These are phyloP conservation scores for Thera obeliscata DNA, from an alignment of 2,888 invertebrate genomes.

Conservation along the genomic window DNA sequence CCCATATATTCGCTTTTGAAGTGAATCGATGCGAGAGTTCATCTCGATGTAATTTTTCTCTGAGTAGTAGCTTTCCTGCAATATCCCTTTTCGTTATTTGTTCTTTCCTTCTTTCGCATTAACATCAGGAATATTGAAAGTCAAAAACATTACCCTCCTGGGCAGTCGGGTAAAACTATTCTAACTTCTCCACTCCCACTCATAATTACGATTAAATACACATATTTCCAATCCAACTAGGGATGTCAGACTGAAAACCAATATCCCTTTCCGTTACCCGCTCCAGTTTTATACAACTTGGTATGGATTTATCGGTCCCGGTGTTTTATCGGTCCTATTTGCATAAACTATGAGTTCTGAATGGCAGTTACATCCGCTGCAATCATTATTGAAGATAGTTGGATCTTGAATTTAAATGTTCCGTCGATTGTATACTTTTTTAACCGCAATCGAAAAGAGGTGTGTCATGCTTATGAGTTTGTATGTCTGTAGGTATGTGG, in stretches of 20 bases:
- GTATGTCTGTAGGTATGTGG: no score
- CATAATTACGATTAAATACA: constrained; percentile 2
- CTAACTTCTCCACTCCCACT: not conserved
- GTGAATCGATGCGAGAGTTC: constrained; percentile 17
- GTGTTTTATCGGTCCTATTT: constrained; percentile 36
- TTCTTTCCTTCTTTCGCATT: constrained; percentile 4
- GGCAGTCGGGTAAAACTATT: not conserved
- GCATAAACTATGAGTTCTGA: constrained; percentile 32
- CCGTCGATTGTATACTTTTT: not conserved
- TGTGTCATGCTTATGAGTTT: no score
- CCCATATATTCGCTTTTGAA: constrained; percentile 15
- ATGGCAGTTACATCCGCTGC: constrained; percentile 25
- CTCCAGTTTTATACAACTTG: constrained; percentile 35
- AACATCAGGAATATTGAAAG: not conserved
- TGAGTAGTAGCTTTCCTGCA: constrained; percentile 11
- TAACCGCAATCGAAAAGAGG: no score
- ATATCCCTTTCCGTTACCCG: constrained; percentile 53
- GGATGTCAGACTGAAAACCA: constrained; percentile 42
- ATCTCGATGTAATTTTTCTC: constrained; percentile 23
- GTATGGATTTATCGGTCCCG: constrained; percentile 45
- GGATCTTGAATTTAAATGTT: constrained; percentile 18
- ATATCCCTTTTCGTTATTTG: constrained; percentile 24
- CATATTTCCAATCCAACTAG: constrained; percentile 3
- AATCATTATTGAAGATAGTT: constrained; percentile 5
- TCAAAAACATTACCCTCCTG: no score